Conservation (phyloP, 2,888 invertebrate species). For the Gnatocerus cornutus region DNA sequence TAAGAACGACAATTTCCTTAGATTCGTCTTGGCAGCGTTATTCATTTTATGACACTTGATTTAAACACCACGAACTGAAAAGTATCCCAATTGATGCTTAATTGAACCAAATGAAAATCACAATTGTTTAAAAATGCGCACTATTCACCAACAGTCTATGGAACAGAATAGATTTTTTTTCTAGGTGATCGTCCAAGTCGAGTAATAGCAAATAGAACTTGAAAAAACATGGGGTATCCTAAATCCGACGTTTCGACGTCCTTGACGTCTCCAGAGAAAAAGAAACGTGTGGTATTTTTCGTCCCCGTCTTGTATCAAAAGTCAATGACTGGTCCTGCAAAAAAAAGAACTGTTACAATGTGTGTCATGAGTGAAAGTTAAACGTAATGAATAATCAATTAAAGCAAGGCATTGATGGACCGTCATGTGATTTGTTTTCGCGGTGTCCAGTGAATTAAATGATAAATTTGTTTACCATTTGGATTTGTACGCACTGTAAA, state of each 20-base stretch:
- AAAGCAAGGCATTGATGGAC: constrained; percentile 30
- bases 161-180: constrained; percentile 64
- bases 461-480: constrained; percentile 5
- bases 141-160: constrained; percentile 17
- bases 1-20: constrained; percentile 83
- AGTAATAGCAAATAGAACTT: constrained; percentile 68
- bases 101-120: constrained; percentile 17
- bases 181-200: constrained; percentile 70
- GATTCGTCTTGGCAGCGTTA: constrained; percentile 72
- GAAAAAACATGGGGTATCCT: constrained; percentile 70
- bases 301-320: constrained; percentile 47
- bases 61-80: constrained; percentile 20
- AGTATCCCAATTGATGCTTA: not conserved
- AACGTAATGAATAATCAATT: constrained; percentile 25
- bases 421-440: constrained; percentile 34
- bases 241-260: constrained; percentile 65
- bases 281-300: constrained; percentile 37
- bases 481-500: constrained; percentile 6
- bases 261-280: constrained; percentile 39
- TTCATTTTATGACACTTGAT: constrained; percentile 24
- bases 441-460: too few relatives aligned
- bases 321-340: constrained; percentile 42
- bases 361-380: constrained; percentile 37
- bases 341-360: constrained; percentile 27
- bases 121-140: constrained; percentile 17